A percentile compares a stretch with the other conserved stretches of the same genome.
Conservation (phyloP, 2,888 invertebrate genomes). For the Panzeria rudis region DNA sequence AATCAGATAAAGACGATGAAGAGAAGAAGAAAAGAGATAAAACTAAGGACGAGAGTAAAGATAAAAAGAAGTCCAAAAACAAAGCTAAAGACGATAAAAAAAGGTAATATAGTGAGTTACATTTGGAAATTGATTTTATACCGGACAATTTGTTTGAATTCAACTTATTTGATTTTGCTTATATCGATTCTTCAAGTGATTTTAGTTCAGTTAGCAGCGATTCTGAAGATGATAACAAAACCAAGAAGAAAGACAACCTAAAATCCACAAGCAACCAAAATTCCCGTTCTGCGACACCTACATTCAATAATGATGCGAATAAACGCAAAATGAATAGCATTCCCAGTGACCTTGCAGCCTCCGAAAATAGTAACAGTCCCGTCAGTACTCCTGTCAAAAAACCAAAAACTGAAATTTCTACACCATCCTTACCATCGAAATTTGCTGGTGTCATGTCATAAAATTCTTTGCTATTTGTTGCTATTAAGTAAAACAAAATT, state of each 20-base stretch:
- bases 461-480: too few species aligned
- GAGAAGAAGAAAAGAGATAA: slow-evolving; percentile 90
- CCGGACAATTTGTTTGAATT: not conserved
- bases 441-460: slow-evolving; percentile 82
- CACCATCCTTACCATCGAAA: slow-evolving; percentile 81
- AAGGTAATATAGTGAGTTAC: slow-evolving; percentile 79
- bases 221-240: slow-evolving; percentile 86
- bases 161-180: slow-evolving; percentile 25
- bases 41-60: too few species aligned
- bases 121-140: not conserved
- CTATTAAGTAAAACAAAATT: slow-evolving; percentile 76
- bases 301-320: slow-evolving; percentile 75
- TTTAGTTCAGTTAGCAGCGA: slow-evolving; percentile 89
- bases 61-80: too few species aligned
- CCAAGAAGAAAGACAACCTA: slow-evolving; percentile 82
- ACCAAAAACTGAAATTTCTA: slow-evolving; percentile 78
- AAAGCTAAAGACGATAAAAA: slow-evolving; percentile 88
- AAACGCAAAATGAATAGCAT: slow-evolving; percentile 82
- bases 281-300: slow-evolving; percentile 84
- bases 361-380: too few species aligned
- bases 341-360: slow-evolving; percentile 82
- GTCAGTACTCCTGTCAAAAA: slow-evolving; percentile 82
- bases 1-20: slow-evolving; percentile 89
- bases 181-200: slow-evolving; percentile 87
- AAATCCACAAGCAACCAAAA: slow-evolving; percentile 80